phyloP scores from a whole-genome alignment of 2,888 invertebrate genomes.

The Eugnorisma glareosa region DNA sequence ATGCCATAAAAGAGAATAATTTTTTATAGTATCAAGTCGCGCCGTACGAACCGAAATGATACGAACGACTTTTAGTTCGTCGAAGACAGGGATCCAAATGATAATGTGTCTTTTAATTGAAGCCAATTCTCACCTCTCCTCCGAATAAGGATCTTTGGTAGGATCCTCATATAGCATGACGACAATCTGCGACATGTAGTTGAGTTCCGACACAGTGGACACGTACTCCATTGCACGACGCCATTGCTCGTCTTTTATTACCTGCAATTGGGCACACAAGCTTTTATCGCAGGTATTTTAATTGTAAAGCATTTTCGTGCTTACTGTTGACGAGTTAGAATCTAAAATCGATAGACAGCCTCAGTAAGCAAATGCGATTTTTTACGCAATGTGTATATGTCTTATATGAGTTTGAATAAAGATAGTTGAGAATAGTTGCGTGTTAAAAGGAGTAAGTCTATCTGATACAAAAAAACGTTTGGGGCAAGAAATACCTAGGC shows the following conservation, averaged over 20 bases:
- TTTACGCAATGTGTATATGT: background rate
- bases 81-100: background rate
- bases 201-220: slow-evolving; percentile 98
- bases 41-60: background rate
- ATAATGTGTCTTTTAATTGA: background rate
- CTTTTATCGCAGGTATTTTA: background rate
- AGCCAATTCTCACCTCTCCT: slow-evolving; percentile 91
- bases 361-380: background rate
- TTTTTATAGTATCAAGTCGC: background rate
- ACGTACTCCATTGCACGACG: slow-evolving; percentile 99
- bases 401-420: background rate
- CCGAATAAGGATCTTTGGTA: slow-evolving; percentile 97
- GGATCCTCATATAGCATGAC: slow-evolving; percentile 99
- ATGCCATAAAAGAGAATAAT: background rate
- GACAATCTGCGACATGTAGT: slow-evolving; percentile 99
- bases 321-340: background rate
- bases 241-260: slow-evolving; percentile 98
- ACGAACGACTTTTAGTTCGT: background rate
- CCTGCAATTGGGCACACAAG: slow-evolving; percentile 80
- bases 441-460: background rate
- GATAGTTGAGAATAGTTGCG: background rate
- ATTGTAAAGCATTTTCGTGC: background rate
- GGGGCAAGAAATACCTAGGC: background rate
- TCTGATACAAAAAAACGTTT: no score
- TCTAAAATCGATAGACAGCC: background rate